Evolutionary conservation across 2,888 invertebrate genomes (phyloP).

Genomic region (Lycaena phlaeas): DNA sequence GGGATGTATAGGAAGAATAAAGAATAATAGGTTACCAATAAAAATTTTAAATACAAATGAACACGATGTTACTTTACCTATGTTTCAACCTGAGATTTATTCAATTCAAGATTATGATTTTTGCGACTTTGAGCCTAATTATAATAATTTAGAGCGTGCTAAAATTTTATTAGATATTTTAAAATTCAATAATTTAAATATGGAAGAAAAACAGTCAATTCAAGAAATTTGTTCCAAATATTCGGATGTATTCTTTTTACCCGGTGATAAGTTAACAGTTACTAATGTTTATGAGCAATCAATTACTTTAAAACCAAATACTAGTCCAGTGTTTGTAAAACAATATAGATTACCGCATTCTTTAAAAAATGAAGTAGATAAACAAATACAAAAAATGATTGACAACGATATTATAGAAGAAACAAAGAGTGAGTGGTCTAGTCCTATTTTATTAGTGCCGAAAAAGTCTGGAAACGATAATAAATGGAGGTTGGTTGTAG

Average conservation of each 20-base stretch:
- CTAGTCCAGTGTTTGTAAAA: slow-evolving; percentile 1
- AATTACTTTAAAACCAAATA: slow-evolving; percentile 10
- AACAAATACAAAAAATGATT: slow-evolving; percentile 11
- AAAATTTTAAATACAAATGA: slow-evolving; percentile 16
- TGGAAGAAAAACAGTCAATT: slow-evolving; percentile 8
- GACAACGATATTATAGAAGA: slow-evolving; percentile 8
- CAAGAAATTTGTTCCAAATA: slow-evolving; percentile 16
- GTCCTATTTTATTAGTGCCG: slow-evolving; percentile 21
- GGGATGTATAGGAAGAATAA: not conserved
- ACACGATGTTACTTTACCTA: too few relatives aligned
- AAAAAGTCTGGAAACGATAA: slow-evolving; percentile 17
- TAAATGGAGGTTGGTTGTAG: slow-evolving; percentile 21
- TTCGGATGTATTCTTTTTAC: slow-evolving; percentile 15
- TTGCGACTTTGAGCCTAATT: slow-evolving; percentile 5
- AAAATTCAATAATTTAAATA: slow-evolving; percentile 11
- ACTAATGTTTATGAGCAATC: slow-evolving; percentile 12
- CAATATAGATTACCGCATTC: slow-evolving; percentile 5
- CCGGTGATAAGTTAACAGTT: slow-evolving; percentile 14
- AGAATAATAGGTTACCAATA: slow-evolving; percentile 12
- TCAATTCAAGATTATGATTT: slow-evolving; percentile 9
- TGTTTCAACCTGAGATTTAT: slow-evolving; percentile 10
- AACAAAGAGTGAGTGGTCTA: slow-evolving; percentile 17
- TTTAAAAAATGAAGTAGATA: slow-evolving; percentile 9
- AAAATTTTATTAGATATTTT: slow-evolving; percentile 9
- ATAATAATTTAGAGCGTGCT: slow-evolving; percentile 6